A percentile compares a stretch with the other conserved stretches of the same genome.
Conservation (phyloP, 2,113 vertebrate genomes). For the Arothron firmamentum region DNA sequence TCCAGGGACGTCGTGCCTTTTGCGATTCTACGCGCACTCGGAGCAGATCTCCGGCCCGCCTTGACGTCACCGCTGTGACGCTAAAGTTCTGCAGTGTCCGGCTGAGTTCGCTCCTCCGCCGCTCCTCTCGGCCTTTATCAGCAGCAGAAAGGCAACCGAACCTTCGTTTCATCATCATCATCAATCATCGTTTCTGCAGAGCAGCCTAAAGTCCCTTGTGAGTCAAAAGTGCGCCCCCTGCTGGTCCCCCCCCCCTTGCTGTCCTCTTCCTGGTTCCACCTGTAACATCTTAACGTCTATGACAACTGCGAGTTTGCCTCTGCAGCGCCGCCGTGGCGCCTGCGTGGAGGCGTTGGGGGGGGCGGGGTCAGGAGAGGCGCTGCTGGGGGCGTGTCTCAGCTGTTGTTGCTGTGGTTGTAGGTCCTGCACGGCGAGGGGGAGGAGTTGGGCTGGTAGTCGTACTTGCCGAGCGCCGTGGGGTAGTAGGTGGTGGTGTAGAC, state of each 20-base stretch:
- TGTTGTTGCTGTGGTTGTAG: constrained; percentile 94
- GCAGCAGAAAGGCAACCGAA: constrained; percentile 24
- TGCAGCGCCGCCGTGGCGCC: constrained; percentile 6
- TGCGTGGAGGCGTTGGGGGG: constrained; percentile 11
- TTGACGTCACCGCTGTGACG: too few species aligned
- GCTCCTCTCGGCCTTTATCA: constrained; percentile 3
- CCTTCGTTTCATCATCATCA: too few species aligned
- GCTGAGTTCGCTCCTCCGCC: too few species aligned
- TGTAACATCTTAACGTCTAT: too few species aligned
- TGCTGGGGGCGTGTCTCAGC: constrained; percentile 77
- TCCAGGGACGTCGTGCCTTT: background rate
- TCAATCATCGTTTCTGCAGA: too few species aligned
- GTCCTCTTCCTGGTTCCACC: constrained; percentile 11
- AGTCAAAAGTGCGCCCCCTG: background rate
- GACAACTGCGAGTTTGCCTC: constrained; percentile 27
- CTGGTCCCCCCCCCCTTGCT: constrained; percentile 28
- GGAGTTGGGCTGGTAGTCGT: constrained; percentile 90
- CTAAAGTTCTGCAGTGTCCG: too few species aligned
- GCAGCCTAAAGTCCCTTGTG: too few species aligned
- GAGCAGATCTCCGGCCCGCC: constrained; percentile 7
- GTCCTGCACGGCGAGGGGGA: constrained; percentile 93
- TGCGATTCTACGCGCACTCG: background rate
- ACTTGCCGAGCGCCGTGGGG: constrained; percentile 89
- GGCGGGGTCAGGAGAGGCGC: background rate
- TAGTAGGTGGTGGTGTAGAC: constrained; percentile 99